Percentiles rank a stretch among this genome's conserved stretches.
Evolutionary conservation across 2,797 vertebrate species (phyloP).

Genomic region (Triplophysa bombifrons): DNA sequence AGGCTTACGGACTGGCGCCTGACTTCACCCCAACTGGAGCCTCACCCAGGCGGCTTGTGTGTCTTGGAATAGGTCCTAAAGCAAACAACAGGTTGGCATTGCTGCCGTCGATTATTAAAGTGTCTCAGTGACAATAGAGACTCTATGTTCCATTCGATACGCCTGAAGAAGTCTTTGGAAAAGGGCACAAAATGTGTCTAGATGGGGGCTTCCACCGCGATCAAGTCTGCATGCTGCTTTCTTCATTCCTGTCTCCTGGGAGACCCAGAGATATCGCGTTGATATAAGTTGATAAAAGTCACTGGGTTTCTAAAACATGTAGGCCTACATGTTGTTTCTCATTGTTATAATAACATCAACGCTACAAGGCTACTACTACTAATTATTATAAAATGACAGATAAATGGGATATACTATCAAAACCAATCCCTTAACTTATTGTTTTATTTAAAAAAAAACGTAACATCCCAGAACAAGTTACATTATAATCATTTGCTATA

Average conservation of each 20-base stretch:
- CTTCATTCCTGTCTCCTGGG: conserved; percentile 87
- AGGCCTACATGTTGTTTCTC: conserved; percentile 12
- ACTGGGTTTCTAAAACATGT: conserved; percentile 14
- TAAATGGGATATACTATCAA: no score
- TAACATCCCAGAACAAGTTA: not conserved
- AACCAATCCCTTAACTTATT: not conserved
- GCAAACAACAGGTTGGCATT: conserved; percentile 99
- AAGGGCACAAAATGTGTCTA: conserved; percentile 84
- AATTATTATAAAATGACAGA: not conserved
- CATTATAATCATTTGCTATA: not conserved
- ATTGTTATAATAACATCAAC: not conserved
- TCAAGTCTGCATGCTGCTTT: conserved; percentile 94
- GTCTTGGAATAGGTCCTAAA: conserved; percentile 87
- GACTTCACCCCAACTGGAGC: conserved; percentile 73
- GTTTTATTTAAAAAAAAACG: no score
- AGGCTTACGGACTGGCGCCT: conserved; percentile 81
- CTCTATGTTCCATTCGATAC: conserved; percentile 99
- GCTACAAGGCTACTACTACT: not conserved
- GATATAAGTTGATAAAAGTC: conserved; percentile 55
- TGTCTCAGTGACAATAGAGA: conserved; percentile 92
- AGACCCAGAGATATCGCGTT: conserved; percentile 77
- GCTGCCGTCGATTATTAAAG: conserved; percentile 99
- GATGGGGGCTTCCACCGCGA: conserved; percentile 86
- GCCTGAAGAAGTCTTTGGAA: conserved; percentile 88
- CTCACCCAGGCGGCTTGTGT: conserved; percentile 78